phyloP scores from a whole-genome alignment of 2,888 invertebrate genomes.

The Lochmaea capreae region DNA sequence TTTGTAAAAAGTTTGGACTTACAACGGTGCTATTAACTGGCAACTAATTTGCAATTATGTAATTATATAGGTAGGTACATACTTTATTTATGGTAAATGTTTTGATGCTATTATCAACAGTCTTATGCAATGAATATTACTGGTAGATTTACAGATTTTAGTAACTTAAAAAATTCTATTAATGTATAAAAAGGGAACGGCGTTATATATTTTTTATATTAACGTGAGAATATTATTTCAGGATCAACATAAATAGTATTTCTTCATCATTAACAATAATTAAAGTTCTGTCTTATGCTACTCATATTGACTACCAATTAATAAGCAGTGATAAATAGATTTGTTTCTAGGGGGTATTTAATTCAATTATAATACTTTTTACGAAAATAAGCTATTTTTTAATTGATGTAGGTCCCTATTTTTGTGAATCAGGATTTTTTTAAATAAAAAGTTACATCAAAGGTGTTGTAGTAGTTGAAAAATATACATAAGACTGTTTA shows the following conservation, averaged over 20 bases:
- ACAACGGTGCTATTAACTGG: not conserved
- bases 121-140: not conserved
- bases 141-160: not conserved
- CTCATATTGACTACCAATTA: too few relatives aligned
- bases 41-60: constrained; percentile 1
- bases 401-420: not conserved
- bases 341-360: not conserved
- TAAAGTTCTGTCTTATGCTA: too few relatives aligned
- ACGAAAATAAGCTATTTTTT: not conserved
- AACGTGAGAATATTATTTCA: too few relatives aligned
- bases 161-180: not conserved
- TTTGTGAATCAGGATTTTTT: not conserved
- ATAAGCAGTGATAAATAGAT: not conserved
- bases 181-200: not conserved
- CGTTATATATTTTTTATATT: too few relatives aligned
- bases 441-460: not conserved
- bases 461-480: too few relatives aligned
- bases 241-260: too few relatives aligned
- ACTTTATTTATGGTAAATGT: not conserved
- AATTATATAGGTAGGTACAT: not conserved
- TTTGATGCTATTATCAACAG: not conserved
- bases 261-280: too few relatives aligned
- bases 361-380: not conserved
- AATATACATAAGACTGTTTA: not conserved
- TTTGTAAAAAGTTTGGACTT: not conserved